Conservation (phyloP, 30 jellyfish, hydroid and myxozoan species). For the Pelagia noctiluca region DNA sequence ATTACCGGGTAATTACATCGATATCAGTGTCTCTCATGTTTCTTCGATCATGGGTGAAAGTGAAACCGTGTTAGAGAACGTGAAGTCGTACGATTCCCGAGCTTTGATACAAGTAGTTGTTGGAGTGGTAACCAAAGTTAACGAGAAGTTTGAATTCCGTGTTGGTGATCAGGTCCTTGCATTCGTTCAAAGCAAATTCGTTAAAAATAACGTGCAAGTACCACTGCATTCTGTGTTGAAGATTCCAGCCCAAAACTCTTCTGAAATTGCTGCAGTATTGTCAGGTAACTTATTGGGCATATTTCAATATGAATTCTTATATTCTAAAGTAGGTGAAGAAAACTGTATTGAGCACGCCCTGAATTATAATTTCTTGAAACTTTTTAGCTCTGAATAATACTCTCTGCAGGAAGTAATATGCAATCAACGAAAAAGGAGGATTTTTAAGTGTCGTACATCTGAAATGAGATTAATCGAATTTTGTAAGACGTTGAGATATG, state of each 20-base stretch:
- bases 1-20: slow-evolving; percentile 2
- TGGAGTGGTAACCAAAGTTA: background rate
- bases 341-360: too few relatives aligned
- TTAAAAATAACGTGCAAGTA: background rate
- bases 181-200: background rate
- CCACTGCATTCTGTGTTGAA: slow-evolving; percentile 5
- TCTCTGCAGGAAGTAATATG: too few relatives aligned
- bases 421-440: too few relatives aligned
- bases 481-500: too few relatives aligned
- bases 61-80: slow-evolving; percentile 13
- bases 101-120: background rate
- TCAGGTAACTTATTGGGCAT: slow-evolving; percentile 2
- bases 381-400: too few relatives aligned
- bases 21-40: slow-evolving; percentile 8
- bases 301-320: too few relatives aligned
- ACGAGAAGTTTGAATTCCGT: background rate
- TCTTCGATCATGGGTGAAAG: slow-evolving; percentile 27
- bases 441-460: too few relatives aligned
- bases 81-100: slow-evolving; percentile 10
- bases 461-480: too few relatives aligned
- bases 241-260: background rate
- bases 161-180: slow-evolving; percentile 30
- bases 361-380: too few relatives aligned
- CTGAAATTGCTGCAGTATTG: slow-evolving; percentile 4
- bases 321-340: background rate